Evolutionary conservation across 2,797 vertebrate species (phyloP).

Genomic region (Tauraco hartlaubi): DNA sequence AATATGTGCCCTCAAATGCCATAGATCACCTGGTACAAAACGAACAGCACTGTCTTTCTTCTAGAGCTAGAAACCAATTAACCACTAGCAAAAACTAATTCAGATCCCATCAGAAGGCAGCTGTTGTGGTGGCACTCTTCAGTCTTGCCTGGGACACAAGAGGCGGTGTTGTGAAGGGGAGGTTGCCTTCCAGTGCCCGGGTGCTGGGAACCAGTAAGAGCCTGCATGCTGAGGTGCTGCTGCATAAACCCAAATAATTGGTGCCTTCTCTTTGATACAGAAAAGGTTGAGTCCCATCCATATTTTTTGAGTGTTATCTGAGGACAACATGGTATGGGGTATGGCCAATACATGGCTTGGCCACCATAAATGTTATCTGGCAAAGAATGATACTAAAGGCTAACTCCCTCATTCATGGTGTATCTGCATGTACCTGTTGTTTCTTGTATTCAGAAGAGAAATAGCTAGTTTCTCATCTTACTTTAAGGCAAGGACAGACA

Average conservation of each 20-base stretch:
- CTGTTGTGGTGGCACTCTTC: neutral
- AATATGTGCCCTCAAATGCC: neutral
- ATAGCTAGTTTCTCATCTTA: neutral
- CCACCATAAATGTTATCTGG: neutral
- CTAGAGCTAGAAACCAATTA: neutral
- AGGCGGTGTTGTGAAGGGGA: neutral
- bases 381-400: neutral
- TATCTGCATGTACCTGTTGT: neutral
- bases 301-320: neutral
- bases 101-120: neutral
- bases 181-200: neutral
- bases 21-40: neutral
- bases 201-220: neutral
- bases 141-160: neutral
- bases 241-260: neutral
- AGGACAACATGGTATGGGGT: neutral
- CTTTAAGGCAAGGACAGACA: neutral
- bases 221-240: neutral
- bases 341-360: neutral
- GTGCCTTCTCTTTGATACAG: neutral
- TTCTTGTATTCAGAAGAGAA: neutral
- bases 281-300: neutral
- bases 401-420: neutral
- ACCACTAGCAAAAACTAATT: neutral
- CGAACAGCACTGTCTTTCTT: neutral